phyloP scores from a whole-genome alignment of 2,888 invertebrate species.

The Herminia tarsipennalis region DNA sequence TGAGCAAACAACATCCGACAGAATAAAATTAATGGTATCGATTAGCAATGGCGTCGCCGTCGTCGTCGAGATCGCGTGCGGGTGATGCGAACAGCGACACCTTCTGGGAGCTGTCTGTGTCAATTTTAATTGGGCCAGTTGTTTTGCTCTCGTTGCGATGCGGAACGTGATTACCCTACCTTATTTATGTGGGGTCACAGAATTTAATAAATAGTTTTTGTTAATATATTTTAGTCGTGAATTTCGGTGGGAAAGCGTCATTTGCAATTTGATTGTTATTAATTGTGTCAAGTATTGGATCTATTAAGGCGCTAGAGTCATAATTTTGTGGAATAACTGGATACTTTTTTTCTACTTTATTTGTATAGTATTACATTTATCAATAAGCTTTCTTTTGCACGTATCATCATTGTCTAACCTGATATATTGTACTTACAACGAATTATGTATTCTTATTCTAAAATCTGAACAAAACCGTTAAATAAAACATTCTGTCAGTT shows the following conservation, averaged over 20 bases:
- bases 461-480: no score
- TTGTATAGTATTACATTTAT: no score
- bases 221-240: slow-evolving; percentile 18
- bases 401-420: no score
- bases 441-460: no score
- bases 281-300: no score
- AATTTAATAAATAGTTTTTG: slow-evolving; percentile 54
- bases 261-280: background rate
- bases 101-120: slow-evolving; percentile 77
- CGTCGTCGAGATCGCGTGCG: slow-evolving; percentile 78
- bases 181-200: slow-evolving; percentile 78
- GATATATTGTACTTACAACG: no score
- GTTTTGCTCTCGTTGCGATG: slow-evolving; percentile 74
- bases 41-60: slow-evolving; percentile 68
- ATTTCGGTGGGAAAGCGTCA: slow-evolving; percentile 36
- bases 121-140: slow-evolving; percentile 82
- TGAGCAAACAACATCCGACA: slow-evolving; percentile 68
- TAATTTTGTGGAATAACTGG: no score
- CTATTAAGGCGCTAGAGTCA: no score
- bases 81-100: slow-evolving; percentile 71
- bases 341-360: no score
- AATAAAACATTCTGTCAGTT: no score
- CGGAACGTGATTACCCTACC: slow-evolving; percentile 65
- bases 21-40: slow-evolving; percentile 81
- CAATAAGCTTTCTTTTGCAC: no score